Evolutionary conservation across 2,797 vertebrate genomes (phyloP), one percentile per base, ranked within the genome.

Genomic region (Arnoldichthys spilopterus): DNA sequence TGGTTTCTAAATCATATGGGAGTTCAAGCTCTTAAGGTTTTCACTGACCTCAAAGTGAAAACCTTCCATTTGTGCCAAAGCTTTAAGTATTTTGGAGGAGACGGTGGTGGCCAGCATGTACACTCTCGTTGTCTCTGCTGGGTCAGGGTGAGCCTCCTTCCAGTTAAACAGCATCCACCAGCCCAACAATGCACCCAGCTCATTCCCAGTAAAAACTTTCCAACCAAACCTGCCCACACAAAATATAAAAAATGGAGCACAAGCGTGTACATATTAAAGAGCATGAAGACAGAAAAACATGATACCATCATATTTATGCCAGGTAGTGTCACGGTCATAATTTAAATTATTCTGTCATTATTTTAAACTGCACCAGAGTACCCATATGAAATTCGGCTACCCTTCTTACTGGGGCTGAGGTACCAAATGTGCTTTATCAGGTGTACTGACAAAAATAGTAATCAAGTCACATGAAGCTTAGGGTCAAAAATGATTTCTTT

Each of bases 161-260:
- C 97, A 98, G 82, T 94, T 90, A 9, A 92, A 94, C 81, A 97
- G 94, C 96, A 98, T 95, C 98, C 98, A 99, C 98, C 97, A 99
- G 0, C 96, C 97, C 49, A 98, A 92, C 86, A 99, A 84, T 13
- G 97, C 97, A 0, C 96, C 98, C 56, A 99, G 77, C 86, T 99
- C 97, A 0, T 98, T 99, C 0, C 97, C 98, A 0, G 95, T 94
- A 89, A 99, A 99, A 82, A 98, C 94, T 88, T 96, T 98, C 98
- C 98, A 99, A 12, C 77, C 75, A 43, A 90, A 91, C 67, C 96
- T 98, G 49, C 9, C 8, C 51, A 61, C 26, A 63, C 16, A 72
- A 62, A 37, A 82, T 13, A 43, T 30, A 28, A 18, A 11, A 32
- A 0, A 61, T 3, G 24, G 2, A 71, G 16, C 32, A 64, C 32